Conservation (phyloP, 2,797 vertebrate genomes). For the Paguma larvata region DNA sequence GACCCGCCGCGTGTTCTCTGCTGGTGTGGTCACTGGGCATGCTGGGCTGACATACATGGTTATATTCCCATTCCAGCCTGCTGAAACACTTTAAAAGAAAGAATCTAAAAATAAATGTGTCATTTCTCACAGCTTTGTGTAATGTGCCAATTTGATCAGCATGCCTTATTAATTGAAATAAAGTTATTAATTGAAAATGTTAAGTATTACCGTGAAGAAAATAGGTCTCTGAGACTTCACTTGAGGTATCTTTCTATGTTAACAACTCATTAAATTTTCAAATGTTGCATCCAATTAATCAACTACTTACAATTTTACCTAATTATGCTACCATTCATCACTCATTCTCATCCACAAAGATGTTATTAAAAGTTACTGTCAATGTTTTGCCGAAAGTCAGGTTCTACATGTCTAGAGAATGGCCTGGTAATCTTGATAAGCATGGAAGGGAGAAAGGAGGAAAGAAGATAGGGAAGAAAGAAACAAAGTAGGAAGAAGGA, state of each 20-base stretch:
- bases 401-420: not conserved
- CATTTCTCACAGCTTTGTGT: not conserved
- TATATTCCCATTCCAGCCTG: not conserved
- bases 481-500: not conserved
- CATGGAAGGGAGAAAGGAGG: not conserved
- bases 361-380: slow-evolving; percentile 3
- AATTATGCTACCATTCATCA: not conserved
- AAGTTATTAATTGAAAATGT: slow-evolving; percentile 55
- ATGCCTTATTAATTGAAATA: slow-evolving; percentile 52
- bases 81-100: not conserved
- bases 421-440: not conserved
- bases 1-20: not conserved
- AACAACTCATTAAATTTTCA: slow-evolving; percentile 41
- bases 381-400: slow-evolving; percentile 25
- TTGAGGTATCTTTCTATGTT: slow-evolving; percentile 6
- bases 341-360: not conserved
- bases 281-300: slow-evolving; percentile 25
- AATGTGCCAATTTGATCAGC: slow-evolving; percentile 35
- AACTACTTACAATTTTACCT: slow-evolving; percentile 14
- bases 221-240: not conserved
- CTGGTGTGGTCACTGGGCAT: not conserved
- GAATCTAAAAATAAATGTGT: slow-evolving; percentile 40
- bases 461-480: not conserved
- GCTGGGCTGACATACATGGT: not conserved
- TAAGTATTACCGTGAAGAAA: slow-evolving; percentile 3